Base-by-base conservation (phyloP, 2,797 vertebrate genomes). In the Pseudotriccus pelzelni region DNA sequence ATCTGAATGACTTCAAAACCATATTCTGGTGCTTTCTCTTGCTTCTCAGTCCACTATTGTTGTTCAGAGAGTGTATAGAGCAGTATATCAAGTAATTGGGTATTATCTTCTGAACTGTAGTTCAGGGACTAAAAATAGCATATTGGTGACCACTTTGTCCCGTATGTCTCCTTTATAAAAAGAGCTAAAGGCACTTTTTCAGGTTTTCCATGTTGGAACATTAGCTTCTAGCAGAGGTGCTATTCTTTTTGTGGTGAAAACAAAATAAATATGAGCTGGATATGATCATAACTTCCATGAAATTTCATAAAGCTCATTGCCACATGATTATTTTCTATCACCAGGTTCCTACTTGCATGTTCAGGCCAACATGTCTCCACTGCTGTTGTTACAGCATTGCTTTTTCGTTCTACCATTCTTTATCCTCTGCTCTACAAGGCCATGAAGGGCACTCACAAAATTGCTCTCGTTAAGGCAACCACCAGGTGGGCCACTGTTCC, bases 161-260 rank as follows among this genome's bases (percentile, higher is more conserved):
- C 79, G 73, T 75, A 74, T 94, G 75, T 79, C 72, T 95, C 75
- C 82, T 92, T 94, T 94, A 70, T 63, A 89, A 95, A 90, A 89
- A 87, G 82, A 97, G 92, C 93, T 91, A 93, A 93, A 30, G 3
- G 90, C 70, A 97, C 83, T 88, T 97, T 97, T 97, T 93, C 91
- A 95, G 94, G 91, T 97, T 95, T 96, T 95, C 97, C 79, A 27
- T 59, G 88, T 95, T 97, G 89, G 95, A 97, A 89, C 96, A 89
- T 96, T 94, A 96, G 94, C 93, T 97, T 97, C 96, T 97, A 95
- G 96, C 93, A 96, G 89, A 97, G 75, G 84, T 94, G 94, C 82
- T 92, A 70, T 97, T 97, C 80, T 91, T 95, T 97, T 95, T 97
- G 96, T 94, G 84, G 91, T 92, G 91, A 94, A 97, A 98, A 96